Base-by-base conservation (phyloP, 2,888 invertebrate species). In the Noctua fimbriata region DNA sequence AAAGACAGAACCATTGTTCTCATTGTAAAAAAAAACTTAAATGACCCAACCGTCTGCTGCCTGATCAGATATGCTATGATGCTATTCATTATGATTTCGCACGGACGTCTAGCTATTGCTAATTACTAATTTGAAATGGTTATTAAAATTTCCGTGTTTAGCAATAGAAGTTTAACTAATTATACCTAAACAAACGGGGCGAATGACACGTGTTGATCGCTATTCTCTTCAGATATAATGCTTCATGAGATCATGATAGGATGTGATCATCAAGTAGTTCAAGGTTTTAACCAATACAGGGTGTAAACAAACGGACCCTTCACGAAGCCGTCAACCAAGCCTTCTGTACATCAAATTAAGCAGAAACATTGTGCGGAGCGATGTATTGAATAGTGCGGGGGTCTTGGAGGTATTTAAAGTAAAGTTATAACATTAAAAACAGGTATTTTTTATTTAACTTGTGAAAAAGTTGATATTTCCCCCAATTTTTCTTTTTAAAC, bases 111-210 rank as follows among this genome's bases (percentile, higher is more conserved):
- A 36, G 49, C 80, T 55, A 32, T 81, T 66, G 44, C 65, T 72
- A 79, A 79, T 72, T 36, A 36, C 10, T 28, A 41, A 41, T 78
- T 78, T n/a, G 55, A 24, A 5, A 72, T 66, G 24, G 65, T 66
- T 32, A 52, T 41, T 52, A 41, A 32, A 7, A n/a, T 21, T 32
- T 70, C 73, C 16, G 36, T 66, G 28, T 63, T 52, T 44, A 18
- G 21, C 0, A 60, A 36, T 41, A 14, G 0, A 21, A 14, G 21
- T 71, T 36, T 6, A 36, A n/a, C 21, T 55, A 28, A 49, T 41
- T 24, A 52, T 18, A n/a, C 6, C 3, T 58, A 63, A 32, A 58
- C 28, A 41, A 24, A 10, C 24, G 6, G 14, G 3, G 3, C 18
- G 12, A 52, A 52, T 32, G 32, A 18, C 72, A 81, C 44, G 63